phyloP scores from a whole-genome alignment of 2,113 vertebrate species.

The Microtus richardsoni region DNA sequence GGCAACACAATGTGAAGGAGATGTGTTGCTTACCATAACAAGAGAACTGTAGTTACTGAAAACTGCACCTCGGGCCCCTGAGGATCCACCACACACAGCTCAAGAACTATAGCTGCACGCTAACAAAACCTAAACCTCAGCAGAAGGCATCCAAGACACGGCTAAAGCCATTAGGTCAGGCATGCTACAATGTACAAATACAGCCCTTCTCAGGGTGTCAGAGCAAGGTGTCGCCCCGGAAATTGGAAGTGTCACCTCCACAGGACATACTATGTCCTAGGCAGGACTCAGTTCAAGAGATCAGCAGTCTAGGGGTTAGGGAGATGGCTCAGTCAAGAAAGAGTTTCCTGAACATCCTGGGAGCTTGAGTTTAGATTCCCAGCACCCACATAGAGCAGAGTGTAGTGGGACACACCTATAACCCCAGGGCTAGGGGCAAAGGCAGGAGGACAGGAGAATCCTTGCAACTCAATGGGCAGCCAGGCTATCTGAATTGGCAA shows the following conservation, averaged over 20 bases:
- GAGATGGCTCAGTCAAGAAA: not conserved
- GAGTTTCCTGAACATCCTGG: not conserved
- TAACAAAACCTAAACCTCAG: not conserved
- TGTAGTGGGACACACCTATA: not conserved
- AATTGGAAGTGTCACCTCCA: not conserved
- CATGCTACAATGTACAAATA: not conserved
- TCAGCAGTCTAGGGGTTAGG: not conserved
- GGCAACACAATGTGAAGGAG: not conserved
- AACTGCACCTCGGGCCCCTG: not conserved
- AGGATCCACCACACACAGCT: not conserved
- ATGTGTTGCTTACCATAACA: not conserved
- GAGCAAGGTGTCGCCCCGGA: not conserved
- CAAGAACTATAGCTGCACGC: not conserved
- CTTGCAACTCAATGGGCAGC: not conserved
- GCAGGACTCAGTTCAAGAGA: not conserved
- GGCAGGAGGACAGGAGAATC: not conserved
- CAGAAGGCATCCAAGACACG: not conserved
- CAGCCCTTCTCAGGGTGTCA: not conserved
- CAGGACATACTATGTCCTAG: not conserved
- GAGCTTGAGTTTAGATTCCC: not conserved
- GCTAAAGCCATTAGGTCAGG: not conserved
- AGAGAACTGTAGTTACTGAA: slow-evolving; percentile 42
- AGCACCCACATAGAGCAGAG: not conserved
- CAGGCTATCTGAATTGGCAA: not conserved
- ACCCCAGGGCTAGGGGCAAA: too few species aligned